phyloP scores from a whole-genome alignment of 1,140 invertebrate genomes.

The Sarcophaga peregrina region DNA sequence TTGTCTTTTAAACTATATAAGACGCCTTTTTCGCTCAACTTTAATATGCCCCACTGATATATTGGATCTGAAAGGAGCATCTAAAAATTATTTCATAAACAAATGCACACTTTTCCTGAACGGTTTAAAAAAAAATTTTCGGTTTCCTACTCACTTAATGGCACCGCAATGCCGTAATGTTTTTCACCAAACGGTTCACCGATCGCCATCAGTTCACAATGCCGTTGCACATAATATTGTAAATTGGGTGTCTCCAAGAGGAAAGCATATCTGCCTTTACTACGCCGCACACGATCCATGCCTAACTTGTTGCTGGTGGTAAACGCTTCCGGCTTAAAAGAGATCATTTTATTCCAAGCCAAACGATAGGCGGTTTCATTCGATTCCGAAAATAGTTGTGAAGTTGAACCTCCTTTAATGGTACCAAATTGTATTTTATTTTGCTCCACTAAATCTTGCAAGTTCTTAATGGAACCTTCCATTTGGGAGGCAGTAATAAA shows the following conservation, averaged over 20 bases:
- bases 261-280: conserved; percentile 78
- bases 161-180: conserved; percentile 72
- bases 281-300: conserved; percentile 78
- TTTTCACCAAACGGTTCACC: conserved; percentile 84
- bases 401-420: conserved; percentile 77
- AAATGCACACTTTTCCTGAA: background rate
- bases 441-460: conserved; percentile 90
- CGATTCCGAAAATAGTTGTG: conserved; percentile 71
- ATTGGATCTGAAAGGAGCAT: conserved; percentile 72
- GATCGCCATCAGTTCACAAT: conserved; percentile 83
- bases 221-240: conserved; percentile 79
- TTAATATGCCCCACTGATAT: conserved; percentile 82
- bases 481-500: conserved; percentile 89
- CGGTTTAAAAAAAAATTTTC: background rate
- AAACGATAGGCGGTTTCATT: conserved; percentile 79
- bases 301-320: conserved; percentile 84
- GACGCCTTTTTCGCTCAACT: conserved; percentile 83
- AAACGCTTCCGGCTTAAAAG: conserved; percentile 83
- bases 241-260: conserved; percentile 87
- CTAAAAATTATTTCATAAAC: conserved; percentile 43
- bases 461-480: conserved; percentile 81
- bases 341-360: conserved; percentile 82
- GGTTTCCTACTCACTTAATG: conserved; percentile 52
- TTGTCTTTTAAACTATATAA: conserved; percentile 81
- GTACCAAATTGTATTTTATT: conserved; percentile 90